These are phyloP conservation scores for Formica selysi DNA, from an alignment of 1,140 invertebrate species.

Conservation along the genomic window DNA sequence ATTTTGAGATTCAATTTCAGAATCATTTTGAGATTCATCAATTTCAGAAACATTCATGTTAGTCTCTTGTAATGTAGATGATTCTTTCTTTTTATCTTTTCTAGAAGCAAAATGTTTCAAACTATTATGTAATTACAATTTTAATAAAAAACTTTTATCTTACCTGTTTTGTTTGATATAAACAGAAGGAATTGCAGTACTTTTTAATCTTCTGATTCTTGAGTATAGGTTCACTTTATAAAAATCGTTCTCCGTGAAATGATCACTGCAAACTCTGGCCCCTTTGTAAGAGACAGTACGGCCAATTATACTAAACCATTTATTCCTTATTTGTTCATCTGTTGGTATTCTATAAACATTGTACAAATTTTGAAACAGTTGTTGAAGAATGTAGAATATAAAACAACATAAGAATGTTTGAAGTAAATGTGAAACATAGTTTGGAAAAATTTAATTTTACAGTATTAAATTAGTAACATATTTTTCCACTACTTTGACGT, in stretches of 20 bases:
- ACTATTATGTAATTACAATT: background rate
- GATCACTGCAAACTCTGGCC: constrained; percentile 23
- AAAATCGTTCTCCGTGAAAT: constrained; percentile 9
- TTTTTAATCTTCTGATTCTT: constrained; percentile 18
- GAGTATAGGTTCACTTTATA: background rate
- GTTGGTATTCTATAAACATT: constrained; percentile 18
- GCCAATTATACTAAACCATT: background rate
- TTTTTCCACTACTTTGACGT: no score
- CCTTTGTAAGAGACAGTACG: constrained; percentile 13
- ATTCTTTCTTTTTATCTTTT: background rate
- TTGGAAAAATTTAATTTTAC: background rate
- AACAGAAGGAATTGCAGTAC: constrained; percentile 14
- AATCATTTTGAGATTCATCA: background rate
- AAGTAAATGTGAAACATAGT: no score
- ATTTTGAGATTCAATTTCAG: background rate
- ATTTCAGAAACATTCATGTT: background rate
- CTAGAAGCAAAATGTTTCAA: background rate
- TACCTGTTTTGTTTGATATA: background rate
- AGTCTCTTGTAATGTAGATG: background rate
- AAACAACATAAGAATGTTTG: background rate
- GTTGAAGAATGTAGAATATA: background rate
- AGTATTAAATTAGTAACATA: background rate
- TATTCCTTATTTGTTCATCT: constrained; percentile 7
- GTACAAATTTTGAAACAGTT: background rate
- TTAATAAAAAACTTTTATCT: constrained; percentile 1